Evolutionary conservation across 2,113 vertebrate genomes (phyloP), one percentile per base, ranked within the genome.

Genomic region (Cyanoliseus patagonus): DNA sequence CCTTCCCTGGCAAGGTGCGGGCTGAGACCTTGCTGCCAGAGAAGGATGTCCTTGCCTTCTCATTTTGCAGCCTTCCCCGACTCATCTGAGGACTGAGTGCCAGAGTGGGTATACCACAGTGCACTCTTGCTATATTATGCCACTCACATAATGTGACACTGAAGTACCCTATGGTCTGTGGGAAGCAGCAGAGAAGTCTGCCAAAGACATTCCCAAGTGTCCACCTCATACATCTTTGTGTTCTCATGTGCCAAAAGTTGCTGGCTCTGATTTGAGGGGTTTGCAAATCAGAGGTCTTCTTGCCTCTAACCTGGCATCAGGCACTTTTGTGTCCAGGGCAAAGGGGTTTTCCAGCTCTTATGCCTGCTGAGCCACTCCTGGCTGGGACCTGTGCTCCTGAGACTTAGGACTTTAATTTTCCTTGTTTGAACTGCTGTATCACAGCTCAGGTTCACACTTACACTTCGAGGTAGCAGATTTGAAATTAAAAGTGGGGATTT

Each of bases 321-420:
- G 9, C 3, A 1, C 9, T 4, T 24, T 37, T 73, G 4, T 35
- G 28, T 28, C 10, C n/a, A 4, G 2, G 31, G 10, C 24, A 57
- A 42, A 88, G 44, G 10, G 18, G 12, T 83, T 86, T 68, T 84
- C 53, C 23, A 49, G 13, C 19, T 44, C 55, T 62, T 9, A 18
- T 47, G 4, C 51, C 39, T 47, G 30, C 83, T 13, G 5, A 66
- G 30, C 25, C 15, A 4, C 47, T 76, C 23, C 64, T 91, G 73
- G 3, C 37, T 85, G 27, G 10, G 11, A 70, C 37, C 44, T 73
- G 25, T 16, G 23, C 28, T 86, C 42, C 49, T 78, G 27, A 59
- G n/a, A 44, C 15, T 16, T 19, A 39, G 20, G n/a, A 17, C 30
- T 89, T 91, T 2, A 4, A 3, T 11, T 70, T 22, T 77, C 5